Conservation (phyloP, 2,888 invertebrate species). For the Pachliopta kotzebuea region DNA sequence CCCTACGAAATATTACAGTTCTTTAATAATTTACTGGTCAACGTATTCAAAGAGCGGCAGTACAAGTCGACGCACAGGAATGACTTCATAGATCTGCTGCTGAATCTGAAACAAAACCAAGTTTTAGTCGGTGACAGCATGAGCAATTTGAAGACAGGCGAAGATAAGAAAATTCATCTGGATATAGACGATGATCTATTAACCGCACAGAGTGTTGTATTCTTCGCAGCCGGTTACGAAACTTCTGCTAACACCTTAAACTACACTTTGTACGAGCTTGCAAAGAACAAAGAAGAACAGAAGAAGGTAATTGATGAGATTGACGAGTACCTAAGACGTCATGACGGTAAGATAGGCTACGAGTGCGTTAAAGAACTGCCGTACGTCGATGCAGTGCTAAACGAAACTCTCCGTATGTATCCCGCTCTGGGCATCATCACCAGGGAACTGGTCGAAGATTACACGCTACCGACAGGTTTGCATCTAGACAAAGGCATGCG, state of each 20-base stretch:
- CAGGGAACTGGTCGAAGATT: slow-evolving; percentile 55
- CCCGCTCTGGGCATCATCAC: slow-evolving; percentile 53
- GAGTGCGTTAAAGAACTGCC: slow-evolving; percentile 51
- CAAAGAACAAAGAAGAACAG: slow-evolving; percentile 45
- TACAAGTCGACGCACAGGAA: slow-evolving; percentile 45
- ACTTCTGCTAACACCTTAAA: slow-evolving; percentile 49
- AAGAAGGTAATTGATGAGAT: slow-evolving; percentile 44
- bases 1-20: slow-evolving; percentile 43
- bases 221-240: slow-evolving; percentile 63
- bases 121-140: slow-evolving; percentile 49
- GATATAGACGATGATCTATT: slow-evolving; percentile 64
- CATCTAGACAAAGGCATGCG: slow-evolving; percentile 50
- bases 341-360: slow-evolving; percentile 40
- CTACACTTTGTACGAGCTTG: slow-evolving; percentile 49
- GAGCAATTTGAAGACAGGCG: slow-evolving; percentile 38
- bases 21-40: slow-evolving; percentile 42
- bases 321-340: slow-evolving; percentile 43
- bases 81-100: slow-evolving; percentile 54
- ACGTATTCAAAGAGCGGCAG: slow-evolving; percentile 44
- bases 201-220: slow-evolving; percentile 73
- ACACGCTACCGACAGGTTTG: slow-evolving; percentile 51
- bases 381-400: slow-evolving; percentile 50
- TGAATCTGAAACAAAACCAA: slow-evolving; percentile 45
- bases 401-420: slow-evolving; percentile 54
- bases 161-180: slow-evolving; percentile 38